These are phyloP conservation scores for Drosophila subobscura DNA, from an alignment of 1,140 invertebrate genomes.

Conservation along the genomic window DNA sequence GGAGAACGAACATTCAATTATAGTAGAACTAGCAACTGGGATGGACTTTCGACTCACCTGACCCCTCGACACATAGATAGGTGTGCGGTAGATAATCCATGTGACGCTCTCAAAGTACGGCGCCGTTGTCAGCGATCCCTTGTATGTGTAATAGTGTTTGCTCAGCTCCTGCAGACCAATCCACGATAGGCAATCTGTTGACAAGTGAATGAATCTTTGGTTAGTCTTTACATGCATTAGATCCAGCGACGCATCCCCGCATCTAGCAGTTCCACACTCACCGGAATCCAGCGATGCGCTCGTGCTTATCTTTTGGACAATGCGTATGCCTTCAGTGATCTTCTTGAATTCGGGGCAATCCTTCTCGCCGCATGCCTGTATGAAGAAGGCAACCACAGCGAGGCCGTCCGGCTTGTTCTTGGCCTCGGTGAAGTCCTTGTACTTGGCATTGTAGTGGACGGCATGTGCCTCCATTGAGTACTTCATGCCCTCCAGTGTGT, in stretches of 20 bases:
- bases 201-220: background rate
- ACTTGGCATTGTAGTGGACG: conserved; percentile 91
- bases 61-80: conserved; percentile 88
- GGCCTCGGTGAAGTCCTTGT: conserved; percentile 87
- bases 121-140: conserved; percentile 89
- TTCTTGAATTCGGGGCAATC: conserved; percentile 83
- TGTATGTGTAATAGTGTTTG: conserved; percentile 83
- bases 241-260: too few relatives aligned
- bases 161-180: conserved; percentile 82
- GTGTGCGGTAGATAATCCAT: conserved; percentile 90
- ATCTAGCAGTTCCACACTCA: conserved; percentile 22
- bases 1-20: background rate
- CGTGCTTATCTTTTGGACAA: conserved; percentile 80
- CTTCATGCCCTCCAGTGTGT: conserved; percentile 87
- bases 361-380: conserved; percentile 85
- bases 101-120: conserved; percentile 88
- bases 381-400: conserved; percentile 90
- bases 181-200: conserved; percentile 80
- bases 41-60: conserved; percentile 85
- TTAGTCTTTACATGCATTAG: background rate
- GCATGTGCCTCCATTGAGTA: conserved; percentile 91
- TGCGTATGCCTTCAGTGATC: conserved; percentile 82
- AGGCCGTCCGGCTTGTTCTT: conserved; percentile 89
- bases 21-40: background rate
- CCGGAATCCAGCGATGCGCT: conserved; percentile 80